Evolutionary conservation across 2,113 vertebrate species (phyloP).

Genomic region (Meles meles): DNA sequence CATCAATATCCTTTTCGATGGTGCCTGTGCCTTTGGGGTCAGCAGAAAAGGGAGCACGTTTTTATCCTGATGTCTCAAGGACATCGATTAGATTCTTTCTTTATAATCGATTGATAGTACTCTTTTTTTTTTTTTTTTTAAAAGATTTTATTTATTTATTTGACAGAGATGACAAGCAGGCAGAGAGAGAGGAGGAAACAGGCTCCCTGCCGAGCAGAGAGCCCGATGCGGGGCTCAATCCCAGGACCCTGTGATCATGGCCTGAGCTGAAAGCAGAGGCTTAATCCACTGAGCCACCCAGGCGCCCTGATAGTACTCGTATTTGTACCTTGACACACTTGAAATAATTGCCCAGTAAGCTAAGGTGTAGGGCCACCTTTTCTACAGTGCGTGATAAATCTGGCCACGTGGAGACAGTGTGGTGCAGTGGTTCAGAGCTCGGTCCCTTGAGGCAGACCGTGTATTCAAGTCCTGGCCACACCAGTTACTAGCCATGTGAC

Average conservation of each 20-base stretch:
- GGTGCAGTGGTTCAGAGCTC: background rate
- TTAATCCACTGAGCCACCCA: too few species aligned
- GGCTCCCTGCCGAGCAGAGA: too few species aligned
- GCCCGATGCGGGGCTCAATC: too few species aligned
- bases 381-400: background rate
- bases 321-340: background rate
- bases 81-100: background rate
- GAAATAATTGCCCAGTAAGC: background rate
- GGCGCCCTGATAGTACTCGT: background rate
- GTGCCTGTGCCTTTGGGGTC: background rate
- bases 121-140: background rate
- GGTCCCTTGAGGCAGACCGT: background rate
- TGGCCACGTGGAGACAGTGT: background rate
- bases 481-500: background rate
- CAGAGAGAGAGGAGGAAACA: too few species aligned
- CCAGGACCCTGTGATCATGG: too few species aligned
- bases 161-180: too few species aligned
- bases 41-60: background rate
- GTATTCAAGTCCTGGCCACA: background rate
- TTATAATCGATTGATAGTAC: background rate
- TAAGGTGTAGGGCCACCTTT: background rate
- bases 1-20: constrained; percentile 93
- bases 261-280: too few species aligned
- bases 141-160: too few species aligned
- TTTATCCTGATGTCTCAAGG: background rate